Percentiles rank a stretch among this genome's conserved stretches.
Conservation (phyloP, 2,113 vertebrate species). For the Dromaius novaehollandiae region DNA sequence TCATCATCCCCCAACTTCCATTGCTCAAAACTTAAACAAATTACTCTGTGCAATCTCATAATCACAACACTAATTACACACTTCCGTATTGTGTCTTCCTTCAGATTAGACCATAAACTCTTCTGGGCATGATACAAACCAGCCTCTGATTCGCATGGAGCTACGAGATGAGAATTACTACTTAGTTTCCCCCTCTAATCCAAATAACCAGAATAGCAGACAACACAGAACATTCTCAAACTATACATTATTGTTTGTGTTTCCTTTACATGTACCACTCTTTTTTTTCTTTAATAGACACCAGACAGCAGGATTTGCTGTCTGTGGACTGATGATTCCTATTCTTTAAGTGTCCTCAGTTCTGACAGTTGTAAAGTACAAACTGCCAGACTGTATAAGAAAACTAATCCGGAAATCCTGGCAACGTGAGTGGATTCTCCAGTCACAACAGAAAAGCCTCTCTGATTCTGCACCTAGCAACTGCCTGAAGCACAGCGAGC, state of each 20-base stretch:
- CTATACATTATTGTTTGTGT: not conserved
- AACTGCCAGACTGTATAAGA: not conserved
- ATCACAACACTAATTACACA: not conserved
- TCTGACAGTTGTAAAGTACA: not conserved
- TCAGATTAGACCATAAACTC: not conserved
- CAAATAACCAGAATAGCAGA: not conserved
- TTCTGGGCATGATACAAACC: not conserved
- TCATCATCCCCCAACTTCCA: not conserved
- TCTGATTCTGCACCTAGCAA: slow-evolving; percentile 19
- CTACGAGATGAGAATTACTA: not conserved
- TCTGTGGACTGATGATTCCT: not conserved
- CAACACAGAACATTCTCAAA: not conserved
- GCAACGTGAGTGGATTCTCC: not conserved
- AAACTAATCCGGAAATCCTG: slow-evolving; percentile 36
- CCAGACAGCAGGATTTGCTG: fast-evolving
- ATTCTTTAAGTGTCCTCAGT: not conserved
- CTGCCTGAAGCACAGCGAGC: not conserved
- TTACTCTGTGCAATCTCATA: not conserved
- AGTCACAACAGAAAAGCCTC: slow-evolving; percentile 46
- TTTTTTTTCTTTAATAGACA: not conserved
- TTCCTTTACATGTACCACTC: not conserved
- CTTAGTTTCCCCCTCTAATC: not conserved
- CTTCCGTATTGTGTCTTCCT: not conserved
- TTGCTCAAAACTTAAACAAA: not conserved
- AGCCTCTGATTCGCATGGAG: not conserved